Evolutionary conservation across 2,797 vertebrate species (phyloP).

Genomic region (Setipinna tenuifilis): DNA sequence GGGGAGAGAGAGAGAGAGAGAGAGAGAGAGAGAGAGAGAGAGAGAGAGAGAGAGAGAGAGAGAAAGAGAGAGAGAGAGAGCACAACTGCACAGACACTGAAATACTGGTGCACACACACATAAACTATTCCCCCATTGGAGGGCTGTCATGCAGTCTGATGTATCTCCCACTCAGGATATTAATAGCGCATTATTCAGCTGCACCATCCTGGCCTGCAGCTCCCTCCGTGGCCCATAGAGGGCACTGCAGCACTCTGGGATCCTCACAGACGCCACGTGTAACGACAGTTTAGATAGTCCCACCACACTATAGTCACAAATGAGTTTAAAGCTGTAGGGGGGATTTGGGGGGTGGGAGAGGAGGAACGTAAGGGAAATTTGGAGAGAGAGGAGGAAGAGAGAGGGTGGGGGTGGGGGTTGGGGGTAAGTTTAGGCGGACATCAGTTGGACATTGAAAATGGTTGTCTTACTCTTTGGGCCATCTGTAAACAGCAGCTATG

Average conservation of each 20-base stretch:
- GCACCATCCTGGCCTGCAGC: not conserved
- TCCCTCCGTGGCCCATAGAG: not conserved
- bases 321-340: not conserved
- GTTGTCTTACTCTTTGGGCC: conserved; percentile 80
- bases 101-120: not conserved
- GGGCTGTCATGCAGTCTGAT: not conserved
- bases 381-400: conserved; percentile 65
- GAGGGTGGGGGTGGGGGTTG: conserved; percentile 67
- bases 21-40: not conserved
- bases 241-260: not conserved
- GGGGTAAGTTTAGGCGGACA: conserved; percentile 53
- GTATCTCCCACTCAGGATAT: not conserved
- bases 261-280: conserved; percentile 34
- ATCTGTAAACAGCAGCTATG: conserved; percentile 82
- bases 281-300: conserved; percentile 45
- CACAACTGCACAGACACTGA: not conserved
- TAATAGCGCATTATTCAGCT: not conserved
- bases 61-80: too few relatives aligned
- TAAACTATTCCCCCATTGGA: not conserved
- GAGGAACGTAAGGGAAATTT: conserved; percentile 41
- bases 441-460: conserved; percentile 66
- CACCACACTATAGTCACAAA: conserved; percentile 27
- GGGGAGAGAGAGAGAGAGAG: too few relatives aligned
- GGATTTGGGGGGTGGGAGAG: conserved; percentile 50
- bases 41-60: not conserved